Evolutionary conservation across 2,113 vertebrate genomes (phyloP), one percentile per base, ranked within the genome.

Genomic region (Centrocercus urophasianus): DNA sequence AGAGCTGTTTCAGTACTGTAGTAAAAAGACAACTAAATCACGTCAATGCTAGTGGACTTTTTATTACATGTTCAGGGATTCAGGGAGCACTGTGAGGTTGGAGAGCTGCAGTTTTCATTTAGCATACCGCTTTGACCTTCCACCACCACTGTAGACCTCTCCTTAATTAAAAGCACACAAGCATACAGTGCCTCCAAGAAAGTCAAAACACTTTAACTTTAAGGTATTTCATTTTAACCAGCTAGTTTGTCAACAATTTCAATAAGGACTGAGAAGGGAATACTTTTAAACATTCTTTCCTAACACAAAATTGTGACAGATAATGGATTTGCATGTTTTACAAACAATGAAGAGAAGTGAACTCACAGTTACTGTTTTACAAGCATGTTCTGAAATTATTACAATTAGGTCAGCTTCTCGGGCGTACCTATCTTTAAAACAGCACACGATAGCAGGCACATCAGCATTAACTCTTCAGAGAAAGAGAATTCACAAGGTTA

Each of bases 131-230:
- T 71, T 85, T 91, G 89, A 96, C 84, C 87, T 92, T 95, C 90
- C 86, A 88, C 70, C 83, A 72, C 82, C 70, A 38, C 83, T 59
- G 21, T 7, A 59, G 48, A 79, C 77, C 60, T 95, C 24, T 10
- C 81, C 92, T 97, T 96, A 96, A 97, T 96, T 97, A 96, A 96
- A 94, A 93, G 66, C 38, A 78, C 43, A 74, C 32, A 52, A 69
- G 40, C 78, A 54, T 13, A 42, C 64, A 19, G 8, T 38, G 32
- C 30, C 64, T 93, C 52, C 65, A 47, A 74, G 74, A 76, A 93
- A 89, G 74, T 66, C 48, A 90, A 94, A 89, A 79, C 75, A 84
- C 18, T 85, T 93, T 10, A 36, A n/a, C 73, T 81, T 50, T 77
- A 28, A 88, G 40, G 48, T 40, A 34, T 83, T 76, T 84, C 5